Evolutionary conservation across 2,888 invertebrate species (phyloP), one percentile per base, ranked within the genome.

Genomic region (Orthosia cruda): DNA sequence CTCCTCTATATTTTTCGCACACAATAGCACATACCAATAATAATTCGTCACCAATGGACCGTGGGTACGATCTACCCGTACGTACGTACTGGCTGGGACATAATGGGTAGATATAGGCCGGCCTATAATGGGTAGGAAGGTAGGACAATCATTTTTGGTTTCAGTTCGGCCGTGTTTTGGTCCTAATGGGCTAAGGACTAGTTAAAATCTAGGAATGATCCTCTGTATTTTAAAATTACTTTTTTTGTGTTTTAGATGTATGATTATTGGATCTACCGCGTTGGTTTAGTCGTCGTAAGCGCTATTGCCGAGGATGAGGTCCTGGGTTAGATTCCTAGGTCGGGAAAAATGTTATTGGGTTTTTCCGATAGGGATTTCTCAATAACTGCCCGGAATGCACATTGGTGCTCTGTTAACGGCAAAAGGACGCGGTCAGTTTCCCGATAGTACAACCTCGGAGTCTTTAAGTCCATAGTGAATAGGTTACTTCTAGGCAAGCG

Each of bases 1-100:
- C 77, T 59, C 65, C 77, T 69, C 77, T 70, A 81, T 86, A 86
- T 88, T 81, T 87, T 72, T 69, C 64, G 47, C 63, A 57, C 75
- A 86, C 86, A 86, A 86, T 86, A 79, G 75, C 64, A 59, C 52
- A 73, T 71, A 75, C 88, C 80, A 77, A 86, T 85, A 83, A 87
- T 81, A 87, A 81, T 86, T 79, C 52, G 77, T 86, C 88, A 85
- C 86, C 81, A 74, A 83, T 86, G 86, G 77, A 79, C 83, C 86
- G 75, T 69, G 47, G 66, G 62, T 59, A 26, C 50, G n/a, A 45
- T 50, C 40, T 50, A 52, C 57, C 58, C 13, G 50, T 45, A 58
- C 15, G 62, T 20, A 32, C 16, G 16, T 20, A 40, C 32, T 32
- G n/a, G 11, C 5, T 3, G 52, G 61, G 20, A 40, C 26, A 45